Evolutionary conservation across 2,797 vertebrate genomes (phyloP), one percentile per base, ranked within the genome.

Genomic region (Aulostomus chinensis): DNA sequence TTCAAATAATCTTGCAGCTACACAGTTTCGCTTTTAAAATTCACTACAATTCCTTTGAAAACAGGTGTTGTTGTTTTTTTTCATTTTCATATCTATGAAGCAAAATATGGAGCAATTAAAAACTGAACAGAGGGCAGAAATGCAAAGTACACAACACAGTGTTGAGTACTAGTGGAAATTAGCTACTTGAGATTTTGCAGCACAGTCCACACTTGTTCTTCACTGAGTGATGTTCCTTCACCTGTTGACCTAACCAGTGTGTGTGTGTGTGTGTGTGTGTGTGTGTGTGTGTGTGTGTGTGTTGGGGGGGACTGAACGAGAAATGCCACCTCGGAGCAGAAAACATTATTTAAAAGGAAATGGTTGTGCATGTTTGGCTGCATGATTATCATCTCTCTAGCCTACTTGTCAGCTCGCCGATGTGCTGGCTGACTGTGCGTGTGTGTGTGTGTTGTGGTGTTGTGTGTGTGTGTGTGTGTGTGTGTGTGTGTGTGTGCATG

Each of bases 311-410:
- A n/a, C 16, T 1, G 0, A 42, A 32, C 40, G 40, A 36, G 37
- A 52, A 42, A 48, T 11, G 53, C 36, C 51, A 64, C 33, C 12
- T 30, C 40, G 3, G 29, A 17, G 32, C 36, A 33, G 16, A 30
- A 40, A 60, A 64, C 47, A 7, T 34, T 41, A 36, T 9, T 37
- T 33, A 57, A 60, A 24, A 35, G 37, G 47, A 51, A 61, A 75
- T 58, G n/a, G n/a, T 7, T 17, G 32, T 13, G 48, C 29, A 43
- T 56, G 49, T 61, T 55, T 31, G 49, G 38, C 57, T 47, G 67
- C 57, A 60, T 62, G 40, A 51, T 42, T 52, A 52, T 58, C 18
- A 24, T 41, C 36, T 41, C 34, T 35, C 13, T 29, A 34, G 21
- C 25, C 17, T 38, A 15, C 55, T 55, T 38, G 13, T 43, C 24